phyloP scores from a whole-genome alignment of 2,797 vertebrate species.

The Anguilla pacifica region DNA sequence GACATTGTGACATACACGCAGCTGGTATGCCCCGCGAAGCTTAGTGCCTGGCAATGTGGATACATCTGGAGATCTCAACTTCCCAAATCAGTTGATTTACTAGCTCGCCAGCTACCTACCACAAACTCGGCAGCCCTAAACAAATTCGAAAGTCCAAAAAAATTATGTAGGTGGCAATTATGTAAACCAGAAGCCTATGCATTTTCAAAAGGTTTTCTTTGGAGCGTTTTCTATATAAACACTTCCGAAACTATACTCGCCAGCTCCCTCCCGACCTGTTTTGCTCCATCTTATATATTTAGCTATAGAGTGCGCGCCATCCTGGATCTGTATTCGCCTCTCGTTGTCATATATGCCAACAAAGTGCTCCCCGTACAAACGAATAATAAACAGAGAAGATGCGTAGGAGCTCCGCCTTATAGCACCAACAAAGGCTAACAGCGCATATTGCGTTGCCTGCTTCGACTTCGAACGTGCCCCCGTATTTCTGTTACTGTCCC shows the following conservation, averaged over 20 bases:
- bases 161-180: background rate
- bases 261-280: background rate
- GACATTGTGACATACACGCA: background rate
- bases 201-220: background rate
- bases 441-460: conserved; percentile 59
- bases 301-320: background rate
- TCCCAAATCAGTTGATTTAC: background rate
- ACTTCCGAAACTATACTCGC: background rate
- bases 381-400: conserved; percentile 10
- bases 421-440: conserved; percentile 40
- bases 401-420: conserved; percentile 26
- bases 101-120: background rate
- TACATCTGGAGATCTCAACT: background rate
- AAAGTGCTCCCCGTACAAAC: conserved; percentile 4
- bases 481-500: conserved; percentile 45
- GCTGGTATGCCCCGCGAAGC: background rate
- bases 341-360: conserved; percentile 48
- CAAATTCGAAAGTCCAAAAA: background rate
- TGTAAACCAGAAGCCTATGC: background rate
- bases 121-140: background rate
- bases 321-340: background rate
- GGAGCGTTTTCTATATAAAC: background rate
- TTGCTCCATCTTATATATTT: background rate
- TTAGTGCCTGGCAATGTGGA: background rate
- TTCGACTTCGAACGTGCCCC: conserved; percentile 44